These are phyloP conservation scores for Anoura caudifer DNA, from an alignment of 2,113 vertebrate genomes.

Conservation along the genomic window DNA sequence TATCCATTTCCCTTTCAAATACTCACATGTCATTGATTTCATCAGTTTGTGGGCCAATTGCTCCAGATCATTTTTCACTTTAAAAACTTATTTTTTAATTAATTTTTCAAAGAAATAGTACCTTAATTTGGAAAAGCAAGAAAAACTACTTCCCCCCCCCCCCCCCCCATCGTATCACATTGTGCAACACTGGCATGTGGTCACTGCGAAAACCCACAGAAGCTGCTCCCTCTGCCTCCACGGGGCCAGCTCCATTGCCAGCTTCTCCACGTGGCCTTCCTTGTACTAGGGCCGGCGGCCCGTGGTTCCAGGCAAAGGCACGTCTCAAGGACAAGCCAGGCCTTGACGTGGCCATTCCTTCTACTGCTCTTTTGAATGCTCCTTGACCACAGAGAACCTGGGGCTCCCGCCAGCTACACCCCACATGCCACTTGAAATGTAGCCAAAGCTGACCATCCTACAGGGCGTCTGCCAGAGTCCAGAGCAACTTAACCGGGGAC, in stretches of 20 bases:
- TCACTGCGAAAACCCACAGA: constrained; percentile 37
- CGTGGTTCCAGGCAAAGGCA: constrained; percentile 55
- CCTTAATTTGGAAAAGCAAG: constrained; percentile 35
- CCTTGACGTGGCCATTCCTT: constrained; percentile 62
- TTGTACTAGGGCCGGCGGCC: constrained; percentile 49
- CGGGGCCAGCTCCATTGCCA: constrained; percentile 32
- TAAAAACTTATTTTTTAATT: constrained; percentile 12
- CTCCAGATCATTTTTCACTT: constrained; percentile 20
- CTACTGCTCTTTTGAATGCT: constrained; percentile 25
- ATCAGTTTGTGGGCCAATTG: neutral
- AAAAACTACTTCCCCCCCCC: neutral
- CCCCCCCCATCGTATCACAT: neutral
- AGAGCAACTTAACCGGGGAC: neutral
- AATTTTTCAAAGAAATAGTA: constrained; percentile 41
- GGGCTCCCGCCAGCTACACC: constrained; percentile 4
- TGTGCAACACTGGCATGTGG: constrained; percentile 23
- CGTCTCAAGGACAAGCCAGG: constrained; percentile 36
- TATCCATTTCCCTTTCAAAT: neutral
- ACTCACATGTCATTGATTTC: constrained; percentile 6
- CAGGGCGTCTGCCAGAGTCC: constrained; percentile 14
- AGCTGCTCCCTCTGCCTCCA: constrained; percentile 32
- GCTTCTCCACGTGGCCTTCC: constrained; percentile 55
- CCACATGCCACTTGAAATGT: constrained; percentile 49
- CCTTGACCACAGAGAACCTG: constrained; percentile 57
- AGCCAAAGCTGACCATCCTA: neutral